Base-by-base conservation (phyloP, 1,140 invertebrate genomes). In the Lepidostoma basale region DNA sequence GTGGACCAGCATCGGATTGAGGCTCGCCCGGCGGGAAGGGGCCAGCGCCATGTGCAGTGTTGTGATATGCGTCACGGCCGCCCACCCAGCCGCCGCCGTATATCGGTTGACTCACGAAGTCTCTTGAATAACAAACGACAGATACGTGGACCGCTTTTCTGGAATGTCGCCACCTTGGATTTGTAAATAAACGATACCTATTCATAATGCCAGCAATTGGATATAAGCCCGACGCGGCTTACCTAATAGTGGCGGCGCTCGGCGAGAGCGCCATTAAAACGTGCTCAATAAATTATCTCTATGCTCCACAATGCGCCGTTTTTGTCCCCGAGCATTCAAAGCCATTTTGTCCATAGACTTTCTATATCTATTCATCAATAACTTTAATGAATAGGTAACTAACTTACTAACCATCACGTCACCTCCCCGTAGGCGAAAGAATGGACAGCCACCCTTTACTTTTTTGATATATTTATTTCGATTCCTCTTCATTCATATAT, bases 141-240 rank as follows among this genome's bases (percentile, higher is more conserved):
- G 9, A 14, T 25, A 18, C 40, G 39, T n/a, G 22, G 40, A 60
- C 44, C 26, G 23, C 25, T 28, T 62, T 26, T 44, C 25, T 47
- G 60, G 60, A 62, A 62, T 62, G 60, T 62, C 60, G 60, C 62
- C 45, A 64, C 45, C 62, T 64, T 52, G 62, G 62, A 33, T 64
- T 49, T 39, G 9, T 52, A 16, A 49, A 25, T 25, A 12, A 23
- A 23, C n/a, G 14, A 54, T 54, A 28, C 44, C 44, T 47, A 47
- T 20, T 47, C 12, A 47, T 47, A 40, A 40, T 40, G n/a, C n/a
- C n/a, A n/a, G n/a, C 25, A 14, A 8, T 40, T 22, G 28, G 33
- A 12, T 30, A 36, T 28, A 20, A 14, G 33, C 56, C 30, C 56
- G 39, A 39, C 33, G 28, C 56, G 18, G 23, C 9, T 39, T 39